Evolutionary conservation across 2,113 vertebrate genomes (phyloP).

Genomic region (Notechis scutatus): DNA sequence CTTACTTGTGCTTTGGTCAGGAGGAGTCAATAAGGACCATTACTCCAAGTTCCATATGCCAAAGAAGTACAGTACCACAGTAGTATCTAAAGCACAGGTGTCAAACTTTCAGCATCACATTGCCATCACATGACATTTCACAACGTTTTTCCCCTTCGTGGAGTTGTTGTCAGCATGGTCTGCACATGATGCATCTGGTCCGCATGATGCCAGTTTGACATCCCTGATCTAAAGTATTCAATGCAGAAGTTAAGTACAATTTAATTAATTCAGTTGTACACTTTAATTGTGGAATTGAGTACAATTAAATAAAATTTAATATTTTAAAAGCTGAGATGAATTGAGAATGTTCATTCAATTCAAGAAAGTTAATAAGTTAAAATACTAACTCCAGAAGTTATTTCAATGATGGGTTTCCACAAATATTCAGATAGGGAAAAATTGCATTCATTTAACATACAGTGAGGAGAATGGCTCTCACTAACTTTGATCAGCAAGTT

Average conservation of each 20-base stretch:
- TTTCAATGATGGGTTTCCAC: not conserved
- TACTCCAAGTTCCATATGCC: not conserved
- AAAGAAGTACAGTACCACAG: not conserved
- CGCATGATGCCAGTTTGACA: too few relatives aligned
- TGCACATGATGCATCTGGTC: too few relatives aligned
- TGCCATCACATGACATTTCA: rapidly evolving
- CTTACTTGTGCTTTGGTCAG: not conserved
- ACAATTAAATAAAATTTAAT: not conserved
- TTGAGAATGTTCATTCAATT: not conserved
- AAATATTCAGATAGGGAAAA: not conserved
- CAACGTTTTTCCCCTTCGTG: too few relatives aligned
- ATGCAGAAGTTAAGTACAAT: not conserved
- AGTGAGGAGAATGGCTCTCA: not conserved
- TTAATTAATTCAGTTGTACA: not conserved
- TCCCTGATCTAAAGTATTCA: not conserved
- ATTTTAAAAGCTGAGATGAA: not conserved
- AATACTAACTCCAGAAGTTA: not conserved
- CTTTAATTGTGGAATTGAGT: not conserved
- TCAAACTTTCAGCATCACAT: too few relatives aligned
- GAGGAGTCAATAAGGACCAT: not conserved
- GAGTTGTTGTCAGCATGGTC: too few relatives aligned
- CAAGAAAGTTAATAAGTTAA: not conserved
- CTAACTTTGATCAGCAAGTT: not conserved
- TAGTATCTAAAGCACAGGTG: not conserved
- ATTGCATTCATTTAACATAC: not conserved